Conservation (phyloP, 37 sponge, comb jelly and placozoan species). For the Bolinopsis microptera region DNA sequence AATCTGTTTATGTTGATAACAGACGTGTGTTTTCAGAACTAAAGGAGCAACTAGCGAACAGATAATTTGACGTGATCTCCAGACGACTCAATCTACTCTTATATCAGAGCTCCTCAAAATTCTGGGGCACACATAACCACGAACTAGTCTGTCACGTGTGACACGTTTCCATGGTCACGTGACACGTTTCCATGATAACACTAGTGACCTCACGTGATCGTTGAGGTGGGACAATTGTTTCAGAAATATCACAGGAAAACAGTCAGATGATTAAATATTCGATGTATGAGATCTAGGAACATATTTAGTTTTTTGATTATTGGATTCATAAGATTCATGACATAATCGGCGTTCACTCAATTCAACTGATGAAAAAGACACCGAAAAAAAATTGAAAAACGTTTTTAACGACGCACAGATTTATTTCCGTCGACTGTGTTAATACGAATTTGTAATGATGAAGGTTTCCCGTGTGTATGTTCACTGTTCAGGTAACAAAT, state of each 20-base stretch:
- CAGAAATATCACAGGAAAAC: not conserved
- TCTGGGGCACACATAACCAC: not conserved
- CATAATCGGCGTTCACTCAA: not conserved
- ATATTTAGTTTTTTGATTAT: not conserved
- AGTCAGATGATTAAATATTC: not conserved
- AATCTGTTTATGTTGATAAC: no score
- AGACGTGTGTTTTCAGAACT: conserved; percentile 15
- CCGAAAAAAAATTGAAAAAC: not conserved
- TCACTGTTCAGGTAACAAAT: no score
- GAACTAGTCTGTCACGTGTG: not conserved
- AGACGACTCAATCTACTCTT: not conserved
- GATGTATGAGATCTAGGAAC: not conserved
- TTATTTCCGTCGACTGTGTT: not conserved
- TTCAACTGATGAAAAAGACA: not conserved
- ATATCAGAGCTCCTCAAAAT: not conserved
- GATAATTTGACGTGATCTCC: not conserved
- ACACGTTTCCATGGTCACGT: no score
- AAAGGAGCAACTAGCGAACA: conserved; percentile 28
- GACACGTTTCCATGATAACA: not conserved
- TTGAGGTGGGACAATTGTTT: not conserved
- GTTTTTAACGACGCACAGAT: not conserved
- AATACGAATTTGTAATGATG: no score
- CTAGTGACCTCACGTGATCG: not conserved
- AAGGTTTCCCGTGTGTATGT: no score
- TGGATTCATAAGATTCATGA: not conserved